Evolutionary conservation across 2,113 vertebrate genomes (phyloP), one percentile per base, ranked within the genome.

Genomic region (Monopterus albus): DNA sequence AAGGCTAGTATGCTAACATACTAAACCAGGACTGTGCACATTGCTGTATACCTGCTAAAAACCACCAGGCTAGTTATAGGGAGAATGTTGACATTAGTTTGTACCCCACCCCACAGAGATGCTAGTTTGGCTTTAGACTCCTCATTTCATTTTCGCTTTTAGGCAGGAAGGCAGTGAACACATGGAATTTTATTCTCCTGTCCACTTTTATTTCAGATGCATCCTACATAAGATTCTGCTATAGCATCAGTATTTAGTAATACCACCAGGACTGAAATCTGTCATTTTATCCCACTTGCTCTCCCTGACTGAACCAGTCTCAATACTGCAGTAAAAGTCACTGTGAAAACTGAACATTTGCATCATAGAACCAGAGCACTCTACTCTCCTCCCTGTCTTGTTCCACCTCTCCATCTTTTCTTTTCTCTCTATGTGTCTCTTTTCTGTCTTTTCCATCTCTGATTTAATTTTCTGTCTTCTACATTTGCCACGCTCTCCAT

Each of bases 281-380:
- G 67, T 18, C 85, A 74, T 73, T 49, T 42, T 39, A 51, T 72
- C 68, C 76, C 43, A 60, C 33, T 49, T 53, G 61, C 58, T 72
- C 76, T 78, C 55, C 45, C 42, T 50, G 51, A 79, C 26, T 14
- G 50, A 70, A 67, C 61, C 55, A 35, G 71, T 75, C 82, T 88
- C 86, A 50, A 12, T n/a, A 1, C 84, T 78, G 81, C 82, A 66
- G 80, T 91, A 88, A 89, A 91, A 82, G 73, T 88, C 61, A 57
- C 70, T 23, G 79, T 86, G 85, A 91, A 92, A 84, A 56, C 62
- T 10, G n/a, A 57, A 70, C 47, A 43, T 45, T 80, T 83, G 81
- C 72, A 78, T 89, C 75, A 85, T 81, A 71, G 89, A 88, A 90
- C 81, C 61, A 76, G 65, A 79, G 47, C 74, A 60, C 33, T 81